Conservation (phyloP, 2,888 invertebrate species). For the Leptopterna dolabrata region DNA sequence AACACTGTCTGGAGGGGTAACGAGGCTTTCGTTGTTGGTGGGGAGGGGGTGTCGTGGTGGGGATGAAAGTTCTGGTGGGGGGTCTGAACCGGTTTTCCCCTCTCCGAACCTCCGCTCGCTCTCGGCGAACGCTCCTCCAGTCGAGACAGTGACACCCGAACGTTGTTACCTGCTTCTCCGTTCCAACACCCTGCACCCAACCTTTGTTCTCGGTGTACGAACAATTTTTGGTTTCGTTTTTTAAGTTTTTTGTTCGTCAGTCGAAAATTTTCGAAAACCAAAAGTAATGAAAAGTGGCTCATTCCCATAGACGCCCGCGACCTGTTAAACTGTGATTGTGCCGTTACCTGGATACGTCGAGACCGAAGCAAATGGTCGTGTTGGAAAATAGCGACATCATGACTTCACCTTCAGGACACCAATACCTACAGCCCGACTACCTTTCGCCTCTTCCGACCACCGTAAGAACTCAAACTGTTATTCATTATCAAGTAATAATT, state of each 20-base stretch:
- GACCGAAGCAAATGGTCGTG: constrained; percentile 52
- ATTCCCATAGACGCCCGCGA: neutral
- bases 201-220: no score
- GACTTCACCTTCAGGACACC: constrained; percentile 87
- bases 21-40: constrained; percentile 42
- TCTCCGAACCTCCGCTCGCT: neutral
- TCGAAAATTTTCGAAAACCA: neutral
- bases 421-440: constrained; percentile 96
- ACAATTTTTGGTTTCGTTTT: no score
- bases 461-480: constrained; percentile 76
- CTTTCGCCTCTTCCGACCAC: constrained; percentile 92
- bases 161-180: neutral
- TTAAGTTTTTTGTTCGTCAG: no score
- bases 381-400: constrained; percentile 69
- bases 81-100: neutral
- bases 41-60: neutral
- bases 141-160: neutral
- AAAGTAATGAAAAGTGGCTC: constrained; percentile 36
- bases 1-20: constrained; percentile 19
- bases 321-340: constrained; percentile 16
- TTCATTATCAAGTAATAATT: no score
- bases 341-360: constrained; percentile 21
- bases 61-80: neutral
- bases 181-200: no score
- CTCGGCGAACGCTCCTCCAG: neutral